Evolutionary conservation across 1,140 invertebrate genomes (phyloP).

Genomic region (Planococcus citri): DNA sequence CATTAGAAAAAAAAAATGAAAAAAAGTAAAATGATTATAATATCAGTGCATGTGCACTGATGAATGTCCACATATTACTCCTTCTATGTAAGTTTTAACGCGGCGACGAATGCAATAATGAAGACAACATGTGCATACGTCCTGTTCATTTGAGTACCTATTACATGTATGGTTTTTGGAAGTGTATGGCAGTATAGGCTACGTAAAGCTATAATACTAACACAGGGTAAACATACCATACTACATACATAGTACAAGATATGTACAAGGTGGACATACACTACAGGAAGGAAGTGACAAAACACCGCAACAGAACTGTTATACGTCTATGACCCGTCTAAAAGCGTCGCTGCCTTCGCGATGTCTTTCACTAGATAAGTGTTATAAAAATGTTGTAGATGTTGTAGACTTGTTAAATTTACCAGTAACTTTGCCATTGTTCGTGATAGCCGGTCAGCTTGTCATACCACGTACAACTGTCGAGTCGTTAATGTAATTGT

Average conservation of each 20-base stretch:
- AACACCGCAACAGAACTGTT: slow-evolving; percentile 18
- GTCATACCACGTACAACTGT: background rate
- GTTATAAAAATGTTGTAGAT: slow-evolving; percentile 16
- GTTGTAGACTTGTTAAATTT: slow-evolving; percentile 8
- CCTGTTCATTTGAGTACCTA: too few relatives aligned
- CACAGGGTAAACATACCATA: too few relatives aligned
- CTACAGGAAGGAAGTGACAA: slow-evolving; percentile 16
- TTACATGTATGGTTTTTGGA: too few relatives aligned
- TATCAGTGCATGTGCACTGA: background rate
- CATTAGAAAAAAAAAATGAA: background rate
- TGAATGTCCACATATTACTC: background rate
- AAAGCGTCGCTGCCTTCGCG: background rate
- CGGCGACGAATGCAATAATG: background rate
- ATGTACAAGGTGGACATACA: slow-evolving; percentile 3
- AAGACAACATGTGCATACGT: slow-evolving; percentile 15
- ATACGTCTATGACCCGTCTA: slow-evolving; percentile 8
- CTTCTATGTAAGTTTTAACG: background rate
- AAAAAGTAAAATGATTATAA: background rate
- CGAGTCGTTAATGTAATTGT: slow-evolving; percentile 11
- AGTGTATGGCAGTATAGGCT: too few relatives aligned
- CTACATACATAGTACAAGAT: background rate
- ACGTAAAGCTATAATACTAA: too few relatives aligned
- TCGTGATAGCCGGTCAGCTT: slow-evolving; percentile 14
- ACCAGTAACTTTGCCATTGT: slow-evolving; percentile 2
- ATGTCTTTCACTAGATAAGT: background rate